Percentiles rank a stretch among this genome's conserved stretches.
phyloP scores from a whole-genome alignment of 1,140 invertebrate genomes.

The Drosophila saltans region DNA sequence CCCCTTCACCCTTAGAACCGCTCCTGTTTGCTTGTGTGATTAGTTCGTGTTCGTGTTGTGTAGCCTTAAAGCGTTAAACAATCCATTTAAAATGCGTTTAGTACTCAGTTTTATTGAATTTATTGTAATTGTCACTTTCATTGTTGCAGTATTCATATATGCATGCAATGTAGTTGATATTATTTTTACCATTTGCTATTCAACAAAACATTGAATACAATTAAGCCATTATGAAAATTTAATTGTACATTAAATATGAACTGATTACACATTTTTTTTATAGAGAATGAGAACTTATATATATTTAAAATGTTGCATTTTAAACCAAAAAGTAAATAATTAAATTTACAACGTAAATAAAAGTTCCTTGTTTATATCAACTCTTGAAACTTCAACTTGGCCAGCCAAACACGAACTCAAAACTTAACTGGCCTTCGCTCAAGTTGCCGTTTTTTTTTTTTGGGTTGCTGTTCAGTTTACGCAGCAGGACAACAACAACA shows the following conservation, averaged over 20 bases:
- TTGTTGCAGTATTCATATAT: slow-evolving; percentile 56
- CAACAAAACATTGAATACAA: slow-evolving; percentile 48
- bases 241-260: not conserved
- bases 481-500: slow-evolving; percentile 36
- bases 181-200: slow-evolving; percentile 26
- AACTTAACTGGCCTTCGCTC: slow-evolving; percentile 38
- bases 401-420: not conserved
- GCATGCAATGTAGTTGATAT: slow-evolving; percentile 35
- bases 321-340: slow-evolving; percentile 67
- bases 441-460: slow-evolving; percentile 16
- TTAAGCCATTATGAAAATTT: slow-evolving; percentile 12
- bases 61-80: slow-evolving; percentile 36
- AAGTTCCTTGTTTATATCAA: slow-evolving; percentile 54
- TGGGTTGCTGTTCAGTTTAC: slow-evolving; percentile 14
- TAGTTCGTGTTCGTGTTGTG: slow-evolving; percentile 25
- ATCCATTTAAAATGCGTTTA: slow-evolving; percentile 60
- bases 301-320: slow-evolving; percentile 5
- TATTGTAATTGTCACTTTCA: slow-evolving; percentile 26
- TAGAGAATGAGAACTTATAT: no score
- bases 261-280: not conserved
- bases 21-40: not conserved
- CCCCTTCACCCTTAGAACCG: not conserved
- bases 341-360: slow-evolving; percentile 78
- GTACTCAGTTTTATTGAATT: slow-evolving; percentile 27
- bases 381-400: not conserved